Evolutionary conservation across 2,888 invertebrate genomes (phyloP).

Genomic region (Pelosia muscerda): DNA sequence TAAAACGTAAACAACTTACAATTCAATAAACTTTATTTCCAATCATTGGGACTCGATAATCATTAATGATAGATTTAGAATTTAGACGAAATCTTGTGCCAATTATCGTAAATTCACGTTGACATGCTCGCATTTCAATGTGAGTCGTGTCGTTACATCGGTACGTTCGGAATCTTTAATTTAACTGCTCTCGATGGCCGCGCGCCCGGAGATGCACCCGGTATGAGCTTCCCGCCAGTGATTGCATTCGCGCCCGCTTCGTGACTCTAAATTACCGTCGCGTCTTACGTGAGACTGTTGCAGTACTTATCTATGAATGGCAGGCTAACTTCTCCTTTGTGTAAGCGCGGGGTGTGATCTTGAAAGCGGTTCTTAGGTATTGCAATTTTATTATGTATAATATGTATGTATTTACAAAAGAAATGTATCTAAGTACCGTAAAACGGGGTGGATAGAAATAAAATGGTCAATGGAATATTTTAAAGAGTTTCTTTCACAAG

Average conservation of each 20-base stretch:
- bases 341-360: not conserved
- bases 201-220: constrained; percentile 78
- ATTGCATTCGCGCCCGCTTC: constrained; percentile 79
- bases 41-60: too few species aligned
- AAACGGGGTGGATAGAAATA: too few species aligned
- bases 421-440: too few species aligned
- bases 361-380: not conserved
- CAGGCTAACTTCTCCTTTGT: constrained; percentile 19
- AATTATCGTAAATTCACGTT: constrained; percentile 38
- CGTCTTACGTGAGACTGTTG: constrained; percentile 57
- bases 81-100: not conserved
- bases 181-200: constrained; percentile 68
- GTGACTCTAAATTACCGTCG: constrained; percentile 75
- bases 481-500: too few species aligned
- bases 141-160: constrained; percentile 51
- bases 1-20: too few species aligned
- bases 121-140: constrained; percentile 53
- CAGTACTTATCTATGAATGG: constrained; percentile 31
- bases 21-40: too few species aligned
- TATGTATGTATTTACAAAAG: too few species aligned
- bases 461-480: too few species aligned
- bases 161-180: constrained; percentile 80
- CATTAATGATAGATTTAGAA: too few species aligned
- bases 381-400: not conserved
- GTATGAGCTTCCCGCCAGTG: constrained; percentile 82